Evolutionary conservation across 2,113 vertebrate genomes (phyloP).

Genomic region (Callopanchax toddi): DNA sequence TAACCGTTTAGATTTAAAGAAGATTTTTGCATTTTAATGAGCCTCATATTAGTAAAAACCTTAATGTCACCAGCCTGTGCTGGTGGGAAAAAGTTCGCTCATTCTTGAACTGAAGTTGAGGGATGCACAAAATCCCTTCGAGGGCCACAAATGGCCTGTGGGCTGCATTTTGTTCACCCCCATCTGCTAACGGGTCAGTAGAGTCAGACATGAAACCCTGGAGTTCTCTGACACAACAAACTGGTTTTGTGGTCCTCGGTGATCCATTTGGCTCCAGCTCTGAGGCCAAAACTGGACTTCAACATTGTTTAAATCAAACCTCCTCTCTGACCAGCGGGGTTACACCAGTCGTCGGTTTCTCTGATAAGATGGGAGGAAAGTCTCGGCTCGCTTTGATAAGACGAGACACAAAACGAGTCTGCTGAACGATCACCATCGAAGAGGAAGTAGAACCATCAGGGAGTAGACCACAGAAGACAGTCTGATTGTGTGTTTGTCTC

Average conservation of each 20-base stretch:
- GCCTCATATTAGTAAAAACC: no score
- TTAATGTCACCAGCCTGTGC: no score
- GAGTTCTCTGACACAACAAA: constrained; percentile 7
- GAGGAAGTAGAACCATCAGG: constrained; percentile 44
- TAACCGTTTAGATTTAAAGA: no score
- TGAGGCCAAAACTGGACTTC: constrained; percentile 14
- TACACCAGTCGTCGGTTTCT: constrained; percentile 3
- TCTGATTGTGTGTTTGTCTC: constrained; percentile 58
- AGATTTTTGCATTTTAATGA: no score
- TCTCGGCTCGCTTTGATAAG: constrained; percentile 40
- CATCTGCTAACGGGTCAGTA: constrained; percentile 9
- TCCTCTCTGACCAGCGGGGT: neutral
- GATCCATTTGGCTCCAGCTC: constrained; percentile 18
- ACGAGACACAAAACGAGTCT: constrained; percentile 6
- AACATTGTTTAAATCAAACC: constrained; percentile 24
- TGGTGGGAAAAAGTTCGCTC: no score
- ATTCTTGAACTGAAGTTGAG: no score
- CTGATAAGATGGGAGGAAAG: constrained; percentile 27
- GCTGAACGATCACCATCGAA: constrained; percentile 20
- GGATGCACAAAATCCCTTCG: no score
- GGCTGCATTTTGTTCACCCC: no score
- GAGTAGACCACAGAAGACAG: constrained; percentile 48
- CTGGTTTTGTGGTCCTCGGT: constrained; percentile 31
- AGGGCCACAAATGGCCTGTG: no score
- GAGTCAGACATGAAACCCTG: constrained; percentile 1